Conservation (phyloP, 1,140 invertebrate genomes). For the Drosophila varians region DNA sequence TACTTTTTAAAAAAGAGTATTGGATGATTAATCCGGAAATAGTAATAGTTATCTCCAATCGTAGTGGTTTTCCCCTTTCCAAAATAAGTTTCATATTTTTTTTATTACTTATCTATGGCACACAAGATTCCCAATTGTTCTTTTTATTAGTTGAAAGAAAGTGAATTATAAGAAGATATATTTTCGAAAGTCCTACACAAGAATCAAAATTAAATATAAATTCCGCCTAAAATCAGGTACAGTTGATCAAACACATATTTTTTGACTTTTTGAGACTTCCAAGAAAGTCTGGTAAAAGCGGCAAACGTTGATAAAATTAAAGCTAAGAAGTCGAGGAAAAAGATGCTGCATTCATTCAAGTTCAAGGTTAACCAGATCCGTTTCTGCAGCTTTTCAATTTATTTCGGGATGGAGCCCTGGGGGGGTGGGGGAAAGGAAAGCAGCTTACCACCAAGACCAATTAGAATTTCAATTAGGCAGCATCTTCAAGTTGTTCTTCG, state of each 20-base stretch:
- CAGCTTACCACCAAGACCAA: slow-evolving; percentile 20
- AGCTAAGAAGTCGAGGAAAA: neutral
- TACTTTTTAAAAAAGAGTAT: slow-evolving; percentile 1
- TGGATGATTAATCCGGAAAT: slow-evolving; percentile 25
- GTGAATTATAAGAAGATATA: neutral
- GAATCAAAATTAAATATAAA: too few relatives aligned
- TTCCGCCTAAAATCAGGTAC: neutral
- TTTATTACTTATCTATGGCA: neutral
- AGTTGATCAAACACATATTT: neutral
- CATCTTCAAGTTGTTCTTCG: slow-evolving; percentile 27
- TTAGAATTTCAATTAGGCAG: slow-evolving; percentile 57
- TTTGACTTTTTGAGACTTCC: neutral
- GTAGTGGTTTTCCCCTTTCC: neutral
- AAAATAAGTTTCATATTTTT: neutral
- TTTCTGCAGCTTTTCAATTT: neutral
- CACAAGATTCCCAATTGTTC: neutral
- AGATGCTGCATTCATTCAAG: slow-evolving; percentile 40
- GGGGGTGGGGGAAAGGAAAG: neutral
- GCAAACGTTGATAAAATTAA: slow-evolving; percentile 13
- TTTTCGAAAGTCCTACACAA: too few relatives aligned
- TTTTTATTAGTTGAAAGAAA: neutral
- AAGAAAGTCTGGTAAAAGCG: slow-evolving; percentile 9
- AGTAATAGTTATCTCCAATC: neutral
- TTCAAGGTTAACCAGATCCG: slow-evolving; percentile 67
- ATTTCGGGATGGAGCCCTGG: neutral